Evolutionary conservation across 1,140 invertebrate species (phyloP).

Genomic region (Drosophila kanapiae): DNA sequence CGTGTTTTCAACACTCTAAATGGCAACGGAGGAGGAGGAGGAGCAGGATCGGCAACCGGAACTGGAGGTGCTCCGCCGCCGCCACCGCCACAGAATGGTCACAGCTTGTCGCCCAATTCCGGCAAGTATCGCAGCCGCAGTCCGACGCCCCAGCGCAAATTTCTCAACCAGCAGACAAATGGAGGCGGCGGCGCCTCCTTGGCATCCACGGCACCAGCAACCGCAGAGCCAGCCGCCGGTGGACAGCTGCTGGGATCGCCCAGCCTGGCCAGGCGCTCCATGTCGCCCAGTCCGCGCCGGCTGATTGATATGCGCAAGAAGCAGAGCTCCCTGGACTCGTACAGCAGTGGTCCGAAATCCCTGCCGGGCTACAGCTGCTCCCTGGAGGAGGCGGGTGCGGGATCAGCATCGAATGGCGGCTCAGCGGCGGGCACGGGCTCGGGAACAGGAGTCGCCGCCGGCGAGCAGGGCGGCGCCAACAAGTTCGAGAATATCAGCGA

Average conservation of each 20-base stretch:
- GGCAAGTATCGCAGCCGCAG: slow-evolving; percentile 86
- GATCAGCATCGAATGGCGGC: neutral
- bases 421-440: neutral
- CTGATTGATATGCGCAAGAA: slow-evolving; percentile 81
- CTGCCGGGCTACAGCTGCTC: slow-evolving; percentile 52
- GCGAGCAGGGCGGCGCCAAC: slow-evolving; percentile 71
- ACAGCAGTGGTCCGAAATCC: slow-evolving; percentile 65
- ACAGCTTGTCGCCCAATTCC: slow-evolving; percentile 35
- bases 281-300: slow-evolving; percentile 85
- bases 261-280: slow-evolving; percentile 65
- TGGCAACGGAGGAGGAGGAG: slow-evolving; percentile 2
- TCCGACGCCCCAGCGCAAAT: slow-evolving; percentile 86
- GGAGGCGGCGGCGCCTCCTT: slow-evolving; percentile 12
- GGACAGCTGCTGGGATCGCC: slow-evolving; percentile 49
- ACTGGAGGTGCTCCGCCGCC: slow-evolving; percentile 3
- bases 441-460: neutral
- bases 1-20: slow-evolving; percentile 62
- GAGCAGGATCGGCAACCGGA: slow-evolving; percentile 14
- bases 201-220: neutral
- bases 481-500: slow-evolving; percentile 89
- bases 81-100: slow-evolving; percentile 39
- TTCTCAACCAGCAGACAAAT: slow-evolving; percentile 65
- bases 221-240: slow-evolving; percentile 8
- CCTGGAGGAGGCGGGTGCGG: slow-evolving; percentile 21
- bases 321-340: slow-evolving; percentile 71